Conservation (phyloP, 2,113 vertebrate genomes). For the Spilogale gracilis region DNA sequence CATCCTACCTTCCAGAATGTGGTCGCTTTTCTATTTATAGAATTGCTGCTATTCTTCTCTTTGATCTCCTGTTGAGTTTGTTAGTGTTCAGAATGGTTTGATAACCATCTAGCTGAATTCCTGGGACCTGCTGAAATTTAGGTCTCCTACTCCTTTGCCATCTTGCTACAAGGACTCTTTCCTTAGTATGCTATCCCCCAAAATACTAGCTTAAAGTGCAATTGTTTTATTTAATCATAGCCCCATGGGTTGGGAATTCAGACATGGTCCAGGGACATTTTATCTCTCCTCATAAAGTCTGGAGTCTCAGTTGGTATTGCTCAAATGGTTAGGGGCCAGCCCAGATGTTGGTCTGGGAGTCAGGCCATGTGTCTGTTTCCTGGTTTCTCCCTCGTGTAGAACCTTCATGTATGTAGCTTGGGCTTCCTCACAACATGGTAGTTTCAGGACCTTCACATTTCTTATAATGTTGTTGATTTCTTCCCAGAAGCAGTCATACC, state of each 20-base stretch:
- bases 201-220: slow-evolving; percentile 25
- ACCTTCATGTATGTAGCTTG: background rate
- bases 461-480: background rate
- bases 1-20: too few relatives aligned
- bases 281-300: background rate
- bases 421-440: background rate
- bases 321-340: background rate
- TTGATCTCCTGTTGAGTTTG: too few relatives aligned
- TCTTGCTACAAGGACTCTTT: background rate
- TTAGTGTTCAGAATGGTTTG: too few relatives aligned
- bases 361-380: background rate
- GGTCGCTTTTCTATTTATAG: too few relatives aligned
- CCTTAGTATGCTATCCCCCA: background rate
- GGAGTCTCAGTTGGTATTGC: background rate
- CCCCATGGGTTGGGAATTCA: background rate
- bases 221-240: slow-evolving; percentile 19
- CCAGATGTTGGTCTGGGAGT: background rate
- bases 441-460: background rate
- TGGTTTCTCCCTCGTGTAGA: background rate
- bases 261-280: background rate
- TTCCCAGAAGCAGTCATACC: background rate
- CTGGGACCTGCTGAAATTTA: too few relatives aligned
- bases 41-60: too few relatives aligned
- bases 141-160: too few relatives aligned
- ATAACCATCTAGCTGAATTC: too few relatives aligned